Evolutionary conservation across 1,140 invertebrate species (phyloP).

Genomic region (Zeugodacus cucurbitae): DNA sequence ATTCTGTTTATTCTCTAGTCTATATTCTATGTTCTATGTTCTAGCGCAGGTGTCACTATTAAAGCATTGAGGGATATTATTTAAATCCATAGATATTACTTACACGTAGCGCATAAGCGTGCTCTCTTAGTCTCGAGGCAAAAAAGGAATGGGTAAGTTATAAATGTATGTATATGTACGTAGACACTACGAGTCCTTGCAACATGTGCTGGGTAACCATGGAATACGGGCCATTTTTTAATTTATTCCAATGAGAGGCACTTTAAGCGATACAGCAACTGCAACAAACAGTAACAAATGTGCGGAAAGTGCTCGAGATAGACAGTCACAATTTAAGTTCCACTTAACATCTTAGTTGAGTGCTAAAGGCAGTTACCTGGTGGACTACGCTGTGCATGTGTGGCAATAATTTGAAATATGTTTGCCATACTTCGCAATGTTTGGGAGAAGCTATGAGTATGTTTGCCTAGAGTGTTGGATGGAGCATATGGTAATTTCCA

Average conservation of each 20-base stretch:
- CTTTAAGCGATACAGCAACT: not conserved
- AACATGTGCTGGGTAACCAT: not conserved
- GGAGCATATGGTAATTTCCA: constrained; percentile 34
- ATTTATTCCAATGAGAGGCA: not conserved
- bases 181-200: not conserved
- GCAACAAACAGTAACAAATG: not conserved
- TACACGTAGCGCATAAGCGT: no score
- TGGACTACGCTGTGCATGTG: not conserved
- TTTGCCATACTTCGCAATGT: no score
- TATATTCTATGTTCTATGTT: no score
- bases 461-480: not conserved
- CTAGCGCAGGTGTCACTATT: no score
- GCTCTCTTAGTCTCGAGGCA: no score
- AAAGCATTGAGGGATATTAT: no score
- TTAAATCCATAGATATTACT: no score
- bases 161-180: no score
- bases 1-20: no score
- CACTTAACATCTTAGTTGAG: constrained; percentile 5
- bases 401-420: not conserved
- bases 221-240: not conserved
- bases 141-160: no score
- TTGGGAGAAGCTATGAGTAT: not conserved
- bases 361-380: not conserved
- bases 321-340: constrained; percentile 22
- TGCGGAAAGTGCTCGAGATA: not conserved